phyloP scores from a whole-genome alignment of 1,140 invertebrate species.

The Oedothorax gibbosus region DNA sequence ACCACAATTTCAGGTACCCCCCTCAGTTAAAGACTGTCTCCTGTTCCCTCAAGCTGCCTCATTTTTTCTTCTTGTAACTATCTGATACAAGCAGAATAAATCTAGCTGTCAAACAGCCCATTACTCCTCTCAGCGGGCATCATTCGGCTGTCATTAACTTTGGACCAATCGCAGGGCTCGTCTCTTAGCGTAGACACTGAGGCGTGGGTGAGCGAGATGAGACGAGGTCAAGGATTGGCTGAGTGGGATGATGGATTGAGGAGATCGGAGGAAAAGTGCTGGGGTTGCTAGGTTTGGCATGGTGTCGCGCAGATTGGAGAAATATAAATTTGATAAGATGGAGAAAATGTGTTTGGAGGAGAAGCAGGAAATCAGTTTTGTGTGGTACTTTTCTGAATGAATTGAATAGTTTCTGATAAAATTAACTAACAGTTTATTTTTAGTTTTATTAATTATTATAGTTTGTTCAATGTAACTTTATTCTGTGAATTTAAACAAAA shows the following conservation, averaged over 20 bases:
- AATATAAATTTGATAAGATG: no score
- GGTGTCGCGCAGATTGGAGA: background rate
- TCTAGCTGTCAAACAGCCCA: slow-evolving; percentile 46
- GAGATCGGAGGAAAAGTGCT: background rate
- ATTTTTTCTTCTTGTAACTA: background rate
- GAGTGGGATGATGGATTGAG: slow-evolving; percentile 14
- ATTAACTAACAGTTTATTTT: no score
- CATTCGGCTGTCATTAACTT: slow-evolving; percentile 41
- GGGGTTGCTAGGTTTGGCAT: slow-evolving; percentile 14
- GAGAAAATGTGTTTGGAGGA: no score
- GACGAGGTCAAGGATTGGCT: slow-evolving; percentile 33
- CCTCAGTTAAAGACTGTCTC: background rate
- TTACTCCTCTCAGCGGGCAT: slow-evolving; percentile 40
- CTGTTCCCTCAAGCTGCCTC: background rate
- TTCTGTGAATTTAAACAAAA: no score
- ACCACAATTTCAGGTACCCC: background rate
- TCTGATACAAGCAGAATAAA: slow-evolving; percentile 29
- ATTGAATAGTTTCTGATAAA: no score
- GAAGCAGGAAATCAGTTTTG: no score
- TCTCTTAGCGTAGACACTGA: background rate
- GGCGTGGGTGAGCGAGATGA: slow-evolving; percentile 5
- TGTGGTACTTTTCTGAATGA: no score
- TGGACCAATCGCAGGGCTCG: slow-evolving; percentile 28
- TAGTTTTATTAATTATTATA: no score
- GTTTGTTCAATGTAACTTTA: no score